These are phyloP conservation scores for Omphaloscelis lunosa DNA, from an alignment of 2,888 invertebrate species.

Conservation along the genomic window DNA sequence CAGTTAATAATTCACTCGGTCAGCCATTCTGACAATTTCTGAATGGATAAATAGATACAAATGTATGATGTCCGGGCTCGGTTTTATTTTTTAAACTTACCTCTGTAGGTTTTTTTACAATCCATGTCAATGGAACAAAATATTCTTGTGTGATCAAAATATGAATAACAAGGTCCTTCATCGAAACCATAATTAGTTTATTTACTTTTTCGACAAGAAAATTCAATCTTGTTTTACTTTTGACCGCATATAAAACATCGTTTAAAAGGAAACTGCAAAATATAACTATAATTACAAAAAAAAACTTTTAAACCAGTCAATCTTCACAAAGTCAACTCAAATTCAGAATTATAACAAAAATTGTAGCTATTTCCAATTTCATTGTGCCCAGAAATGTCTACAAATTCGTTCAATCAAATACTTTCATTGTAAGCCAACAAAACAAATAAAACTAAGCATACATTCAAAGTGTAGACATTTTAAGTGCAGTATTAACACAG, in stretches of 20 bases:
- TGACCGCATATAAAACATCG: not conserved
- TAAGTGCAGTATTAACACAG: conserved; percentile 63
- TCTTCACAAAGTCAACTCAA: not conserved
- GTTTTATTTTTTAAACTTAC: not conserved
- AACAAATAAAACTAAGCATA: conserved; percentile 51
- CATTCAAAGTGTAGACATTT: conserved; percentile 40
- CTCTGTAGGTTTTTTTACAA: not conserved
- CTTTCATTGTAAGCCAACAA: conserved; percentile 21
- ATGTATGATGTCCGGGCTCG: conserved; percentile 19
- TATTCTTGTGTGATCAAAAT: not conserved
- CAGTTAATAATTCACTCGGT: conserved; percentile 53
- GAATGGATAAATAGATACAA: conserved; percentile 51
- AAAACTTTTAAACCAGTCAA: too few relatives aligned
- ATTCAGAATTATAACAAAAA: not conserved
- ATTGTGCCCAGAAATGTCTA: not conserved
- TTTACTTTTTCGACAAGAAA: not conserved
- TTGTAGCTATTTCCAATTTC: not conserved
- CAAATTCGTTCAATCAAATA: conserved; percentile 9
- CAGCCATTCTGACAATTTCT: conserved; percentile 49
- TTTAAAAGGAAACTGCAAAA: not conserved
- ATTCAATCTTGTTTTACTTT: not conserved
- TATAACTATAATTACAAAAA: too few relatives aligned
- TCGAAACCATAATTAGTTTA: not conserved
- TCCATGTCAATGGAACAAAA: not conserved
- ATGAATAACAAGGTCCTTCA: not conserved